phyloP scores from a whole-genome alignment of 2,888 invertebrate genomes.

The Germaria angustata region DNA sequence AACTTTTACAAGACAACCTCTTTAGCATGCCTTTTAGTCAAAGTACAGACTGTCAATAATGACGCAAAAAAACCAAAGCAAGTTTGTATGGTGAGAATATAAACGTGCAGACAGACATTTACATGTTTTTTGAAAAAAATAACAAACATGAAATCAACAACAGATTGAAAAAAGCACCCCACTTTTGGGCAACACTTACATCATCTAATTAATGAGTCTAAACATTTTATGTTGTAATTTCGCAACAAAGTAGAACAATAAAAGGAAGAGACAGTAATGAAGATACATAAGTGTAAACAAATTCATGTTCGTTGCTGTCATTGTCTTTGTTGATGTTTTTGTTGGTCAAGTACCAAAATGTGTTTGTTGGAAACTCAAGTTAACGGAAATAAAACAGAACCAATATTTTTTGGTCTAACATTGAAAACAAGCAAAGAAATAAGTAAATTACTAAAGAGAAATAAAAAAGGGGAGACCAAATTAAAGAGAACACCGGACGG shows the following conservation, averaged over 20 bases:
- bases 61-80: conserved; percentile 37
- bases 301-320: neutral
- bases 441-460: conserved; percentile 27
- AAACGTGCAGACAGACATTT: conserved; percentile 51
- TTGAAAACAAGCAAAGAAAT: conserved; percentile 25
- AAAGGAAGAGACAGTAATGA: neutral
- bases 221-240: conserved; percentile 48
- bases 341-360: conserved; percentile 30
- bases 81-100: conserved; percentile 51
- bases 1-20: neutral
- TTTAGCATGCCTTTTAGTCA: neutral
- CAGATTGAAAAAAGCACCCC: conserved; percentile 29
- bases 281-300: too few species aligned
- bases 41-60: neutral
- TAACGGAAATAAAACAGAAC: conserved; percentile 48
- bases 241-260: conserved; percentile 22
- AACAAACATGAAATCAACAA: neutral
- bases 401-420: conserved; percentile 48
- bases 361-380: conserved; percentile 37
- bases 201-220: conserved; percentile 26
- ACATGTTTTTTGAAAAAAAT: neutral
- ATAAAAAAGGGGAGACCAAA: neutral
- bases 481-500: neutral
- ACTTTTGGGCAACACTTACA: conserved; percentile 4
- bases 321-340: neutral